Conservation (phyloP, 2,888 invertebrate species). For the Morpho helenor region DNA sequence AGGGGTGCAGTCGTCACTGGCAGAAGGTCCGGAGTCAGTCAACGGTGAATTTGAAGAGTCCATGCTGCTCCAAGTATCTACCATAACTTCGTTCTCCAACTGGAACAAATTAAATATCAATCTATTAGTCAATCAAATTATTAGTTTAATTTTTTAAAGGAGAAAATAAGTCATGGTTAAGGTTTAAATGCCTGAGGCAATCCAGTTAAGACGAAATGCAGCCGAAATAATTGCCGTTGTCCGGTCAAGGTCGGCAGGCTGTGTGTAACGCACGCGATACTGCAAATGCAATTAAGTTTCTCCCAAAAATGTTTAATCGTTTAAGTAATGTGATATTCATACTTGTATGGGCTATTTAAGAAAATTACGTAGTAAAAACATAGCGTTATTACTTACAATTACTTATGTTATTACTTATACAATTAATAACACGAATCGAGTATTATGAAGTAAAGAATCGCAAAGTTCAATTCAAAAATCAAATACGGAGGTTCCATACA, state of each 20-base stretch:
- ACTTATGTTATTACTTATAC: too few relatives aligned
- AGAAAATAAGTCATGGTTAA: constrained; percentile 45
- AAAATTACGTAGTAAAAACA: too few relatives aligned
- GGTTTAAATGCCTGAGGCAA: constrained; percentile 39
- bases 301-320: not conserved
- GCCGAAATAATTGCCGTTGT: constrained; percentile 42
- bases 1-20: constrained; percentile 72
- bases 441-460: too few relatives aligned
- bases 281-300: not conserved
- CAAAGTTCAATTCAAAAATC: too few relatives aligned
- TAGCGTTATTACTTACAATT: too few relatives aligned
- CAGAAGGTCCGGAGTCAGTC: constrained; percentile 74
- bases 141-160: constrained; percentile 34
- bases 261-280: constrained; percentile 8
- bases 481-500: constrained; percentile 6
- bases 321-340: too few relatives aligned
- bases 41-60: constrained; percentile 75
- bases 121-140: constrained; percentile 28
- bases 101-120: constrained; percentile 52
- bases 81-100: constrained; percentile 79
- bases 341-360: too few relatives aligned
- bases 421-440: too few relatives aligned
- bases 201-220: constrained; percentile 44
- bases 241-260: constrained; percentile 47
- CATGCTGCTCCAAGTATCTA: constrained; percentile 78